These are phyloP conservation scores for Xiphophorus birchmanni DNA, from an alignment of 2,797 vertebrate species.

Conservation along the genomic window DNA sequence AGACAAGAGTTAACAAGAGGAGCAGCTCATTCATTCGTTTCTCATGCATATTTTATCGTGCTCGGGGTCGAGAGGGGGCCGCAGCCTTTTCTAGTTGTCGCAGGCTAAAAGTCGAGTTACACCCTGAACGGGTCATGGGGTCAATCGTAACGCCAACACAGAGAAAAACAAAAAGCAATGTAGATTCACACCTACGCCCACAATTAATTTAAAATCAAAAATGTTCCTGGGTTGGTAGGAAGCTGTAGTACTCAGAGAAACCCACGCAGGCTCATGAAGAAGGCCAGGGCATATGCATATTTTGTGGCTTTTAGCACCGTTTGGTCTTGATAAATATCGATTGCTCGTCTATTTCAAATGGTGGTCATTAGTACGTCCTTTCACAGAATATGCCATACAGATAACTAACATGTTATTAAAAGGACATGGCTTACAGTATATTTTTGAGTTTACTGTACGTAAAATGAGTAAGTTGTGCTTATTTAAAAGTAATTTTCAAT, in stretches of 20 bases:
- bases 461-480: not conserved
- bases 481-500: not conserved
- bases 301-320: not conserved
- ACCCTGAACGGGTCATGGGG: not conserved
- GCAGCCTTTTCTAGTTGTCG: not conserved
- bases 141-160: not conserved
- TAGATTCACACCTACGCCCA: not conserved
- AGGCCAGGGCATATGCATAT: not conserved
- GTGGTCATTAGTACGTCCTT: not conserved
- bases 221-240: not conserved
- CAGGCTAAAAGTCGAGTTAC: not conserved
- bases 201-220: not conserved
- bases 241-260: not conserved
- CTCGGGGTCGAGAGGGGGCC: not conserved
- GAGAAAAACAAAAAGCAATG: not conserved
- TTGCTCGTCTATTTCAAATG: not conserved
- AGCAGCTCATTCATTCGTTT: not conserved
- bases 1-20: slow-evolving; percentile 11
- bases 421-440: not conserved
- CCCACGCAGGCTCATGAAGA: not conserved
- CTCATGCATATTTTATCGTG: too few relatives aligned
- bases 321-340: not conserved
- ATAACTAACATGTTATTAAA: not conserved
- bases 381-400: not conserved
- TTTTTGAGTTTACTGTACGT: not conserved